These are phyloP conservation scores for Piprites chloris DNA, from an alignment of 2,113 vertebrate species.

Conservation along the genomic window DNA sequence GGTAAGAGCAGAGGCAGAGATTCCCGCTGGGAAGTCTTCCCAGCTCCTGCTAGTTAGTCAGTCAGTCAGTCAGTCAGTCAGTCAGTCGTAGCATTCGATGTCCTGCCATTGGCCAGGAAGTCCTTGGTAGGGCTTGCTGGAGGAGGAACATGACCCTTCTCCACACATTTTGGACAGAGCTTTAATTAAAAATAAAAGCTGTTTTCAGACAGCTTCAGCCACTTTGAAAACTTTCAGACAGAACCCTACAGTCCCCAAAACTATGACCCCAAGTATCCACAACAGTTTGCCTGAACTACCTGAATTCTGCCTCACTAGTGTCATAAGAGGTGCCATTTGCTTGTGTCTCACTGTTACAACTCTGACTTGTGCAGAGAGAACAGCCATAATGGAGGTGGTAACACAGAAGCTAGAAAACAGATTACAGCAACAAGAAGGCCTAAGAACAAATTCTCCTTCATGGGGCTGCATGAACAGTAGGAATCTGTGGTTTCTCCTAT, in stretches of 20 bases:
- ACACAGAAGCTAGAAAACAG: neutral
- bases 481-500: neutral
- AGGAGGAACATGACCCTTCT: neutral
- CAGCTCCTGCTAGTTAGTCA: rapidly evolving
- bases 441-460: neutral
- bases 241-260: neutral
- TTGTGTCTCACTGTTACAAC: neutral
- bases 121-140: neutral
- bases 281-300: neutral
- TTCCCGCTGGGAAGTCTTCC: neutral
- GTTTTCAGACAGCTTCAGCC: neutral
- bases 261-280: rapidly evolving
- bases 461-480: neutral
- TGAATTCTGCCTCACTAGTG: neutral
- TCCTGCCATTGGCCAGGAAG: rapidly evolving
- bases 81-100: neutral
- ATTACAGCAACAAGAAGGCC: neutral
- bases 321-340: neutral
- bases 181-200: neutral
- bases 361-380: neutral
- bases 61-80: neutral
- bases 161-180: neutral
- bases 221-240: neutral
- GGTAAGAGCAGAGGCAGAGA: neutral
- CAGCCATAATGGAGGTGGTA: neutral